These are phyloP conservation scores for Podotricha telesiphe DNA, from an alignment of 2,888 invertebrate species.

Conservation along the genomic window DNA sequence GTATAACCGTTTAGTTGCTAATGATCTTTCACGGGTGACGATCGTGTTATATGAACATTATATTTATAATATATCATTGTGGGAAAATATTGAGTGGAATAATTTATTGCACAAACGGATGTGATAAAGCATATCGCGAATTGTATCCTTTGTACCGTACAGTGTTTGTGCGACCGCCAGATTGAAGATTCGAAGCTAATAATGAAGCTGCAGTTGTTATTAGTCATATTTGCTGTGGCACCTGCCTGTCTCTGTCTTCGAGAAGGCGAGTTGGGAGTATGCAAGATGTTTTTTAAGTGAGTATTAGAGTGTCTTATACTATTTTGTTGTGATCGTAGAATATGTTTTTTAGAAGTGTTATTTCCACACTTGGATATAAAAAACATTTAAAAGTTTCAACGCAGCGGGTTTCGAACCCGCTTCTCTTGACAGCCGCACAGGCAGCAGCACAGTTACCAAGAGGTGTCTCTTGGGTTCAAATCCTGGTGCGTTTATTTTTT, in stretches of 20 bases:
- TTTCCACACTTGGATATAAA: too few species aligned
- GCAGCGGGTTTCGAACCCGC: too few species aligned
- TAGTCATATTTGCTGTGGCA: slow-evolving; percentile 2
- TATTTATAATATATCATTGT: slow-evolving; percentile 31
- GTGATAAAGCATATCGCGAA: slow-evolving; percentile 44
- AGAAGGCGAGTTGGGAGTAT: slow-evolving; percentile 27
- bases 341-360: too few species aligned
- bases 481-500: too few species aligned
- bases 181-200: background rate
- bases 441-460: too few species aligned
- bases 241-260: slow-evolving; percentile 1
- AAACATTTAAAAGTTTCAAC: too few species aligned
- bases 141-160: slow-evolving; percentile 27
- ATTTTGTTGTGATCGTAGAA: too few species aligned
- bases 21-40: slow-evolving; percentile 33
- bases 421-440: too few species aligned
- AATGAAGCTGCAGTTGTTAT: background rate
- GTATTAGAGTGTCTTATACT: too few species aligned
- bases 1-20: slow-evolving; percentile 40
- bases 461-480: too few species aligned
- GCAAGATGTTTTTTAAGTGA: background rate
- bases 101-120: slow-evolving; percentile 42
- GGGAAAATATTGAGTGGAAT: slow-evolving; percentile 35
- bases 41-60: slow-evolving; percentile 37
- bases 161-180: slow-evolving; percentile 3